Percentiles rank a stretch among this genome's conserved stretches.
phyloP scores from a whole-genome alignment of 2,888 invertebrate genomes.

The Cantharis nigra region DNA sequence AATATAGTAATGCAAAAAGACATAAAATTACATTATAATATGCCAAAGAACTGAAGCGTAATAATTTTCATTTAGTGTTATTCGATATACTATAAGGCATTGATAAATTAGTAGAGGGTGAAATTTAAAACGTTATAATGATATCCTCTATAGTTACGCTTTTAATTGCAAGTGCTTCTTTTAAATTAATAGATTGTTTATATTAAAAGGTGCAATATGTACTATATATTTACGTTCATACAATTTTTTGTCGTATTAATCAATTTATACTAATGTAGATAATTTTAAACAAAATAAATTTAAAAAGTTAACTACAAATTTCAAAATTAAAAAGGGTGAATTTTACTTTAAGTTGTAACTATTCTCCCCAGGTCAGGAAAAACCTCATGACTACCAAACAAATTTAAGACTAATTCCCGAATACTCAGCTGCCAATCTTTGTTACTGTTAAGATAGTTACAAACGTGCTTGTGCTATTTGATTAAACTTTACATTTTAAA shows the following conservation, averaged over 20 bases:
- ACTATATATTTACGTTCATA: not conserved
- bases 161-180: conserved; percentile 8
- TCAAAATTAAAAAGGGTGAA: not conserved
- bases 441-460: not conserved
- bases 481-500: not conserved
- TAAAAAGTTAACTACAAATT: too few relatives aligned
- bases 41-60: conserved; percentile 4
- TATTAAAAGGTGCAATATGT: not conserved
- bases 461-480: not conserved
- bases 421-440: not conserved
- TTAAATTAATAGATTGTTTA: conserved; percentile 1
- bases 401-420: not conserved
- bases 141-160: conserved; percentile 17
- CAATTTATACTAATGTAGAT: not conserved
- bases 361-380: not conserved
- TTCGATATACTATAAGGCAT: conserved; percentile 6
- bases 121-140: conserved; percentile 15
- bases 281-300: too few relatives aligned
- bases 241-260: not conserved
- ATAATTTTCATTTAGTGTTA: conserved; percentile 24
- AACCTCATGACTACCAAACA: not conserved
- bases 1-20: not conserved
- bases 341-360: not conserved
- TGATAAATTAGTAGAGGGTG: conserved; percentile 22
- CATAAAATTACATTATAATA: not conserved